Base-by-base conservation (phyloP, 2,888 invertebrate species). In the Mesorhabditis sp. region DNA sequence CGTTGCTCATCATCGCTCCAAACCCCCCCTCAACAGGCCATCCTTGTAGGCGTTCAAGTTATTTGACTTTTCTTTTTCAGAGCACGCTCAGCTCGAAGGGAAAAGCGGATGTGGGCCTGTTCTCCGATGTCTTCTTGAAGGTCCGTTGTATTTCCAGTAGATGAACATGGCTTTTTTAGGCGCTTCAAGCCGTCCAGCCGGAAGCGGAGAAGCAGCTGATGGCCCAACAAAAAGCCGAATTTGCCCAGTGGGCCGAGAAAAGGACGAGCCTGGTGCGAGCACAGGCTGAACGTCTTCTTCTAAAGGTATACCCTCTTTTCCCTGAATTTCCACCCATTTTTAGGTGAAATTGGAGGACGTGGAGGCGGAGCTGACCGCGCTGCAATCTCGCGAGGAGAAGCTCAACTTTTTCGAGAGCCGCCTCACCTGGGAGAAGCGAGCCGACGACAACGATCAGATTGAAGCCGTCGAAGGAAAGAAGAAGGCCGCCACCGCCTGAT, bases 221-320 rank as follows among this genome's bases (percentile, higher is more conserved):
- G 61, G 65, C 66, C 13, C 62, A 43, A 5, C 78, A 83, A 62
- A 75, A 65, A 6, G 58, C 69, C 28, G 66, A 72, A 4, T 82
- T 80, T 62, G 68, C 6, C 3, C 62, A 71, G 4, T 82, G 83
- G 83, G 76, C 76, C 69, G 72, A 70, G 6, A 66, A 77, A 58
- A 67, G 82, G 45, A 70, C 69, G 41, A 71, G 71, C 5, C 71
- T 80, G 28, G 77, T 76, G 28, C 73, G 74, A 43, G 76, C 76
- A 1, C 80, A 84, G 72, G 82, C 84, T 3, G 76, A 84, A 62
- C 74, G 74, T 63, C 74, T 82, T 4, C 72, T 80, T n/a, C 65
- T 85, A 3, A 74, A 72, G 68, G 74, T 82, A 45, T 43, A 50
- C 15, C 2, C 28, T 2, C 45, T 45, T 44, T 43, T 50, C 28